Conservation (phyloP, 2,113 vertebrate genomes). For the Dunckerocampus dactyliophorus region DNA sequence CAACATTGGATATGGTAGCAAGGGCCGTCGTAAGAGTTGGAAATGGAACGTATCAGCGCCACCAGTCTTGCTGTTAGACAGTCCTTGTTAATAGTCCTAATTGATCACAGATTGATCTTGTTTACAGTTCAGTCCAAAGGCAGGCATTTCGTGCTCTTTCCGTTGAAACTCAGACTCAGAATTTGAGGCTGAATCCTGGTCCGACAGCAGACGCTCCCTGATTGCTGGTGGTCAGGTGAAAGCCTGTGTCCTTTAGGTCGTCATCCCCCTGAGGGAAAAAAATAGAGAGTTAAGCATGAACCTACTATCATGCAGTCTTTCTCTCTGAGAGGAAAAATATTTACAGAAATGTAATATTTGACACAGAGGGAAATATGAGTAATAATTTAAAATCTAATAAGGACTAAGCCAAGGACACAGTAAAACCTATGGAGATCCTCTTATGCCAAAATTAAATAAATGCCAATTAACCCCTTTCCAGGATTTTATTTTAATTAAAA, state of each 20-base stretch:
- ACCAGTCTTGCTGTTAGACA: conserved; percentile 53
- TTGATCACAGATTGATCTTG: conserved; percentile 28
- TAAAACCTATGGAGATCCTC: no score
- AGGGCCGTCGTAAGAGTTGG: background rate
- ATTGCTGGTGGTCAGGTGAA: conserved; percentile 93
- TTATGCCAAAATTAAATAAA: no score
- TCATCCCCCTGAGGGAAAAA: conserved; percentile 81
- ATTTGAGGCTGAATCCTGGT: conserved; percentile 96
- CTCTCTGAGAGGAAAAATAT: no score
- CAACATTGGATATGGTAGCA: conserved; percentile 10
- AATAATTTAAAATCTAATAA: no score
- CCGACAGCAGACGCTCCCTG: conserved; percentile 93
- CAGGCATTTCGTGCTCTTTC: background rate
- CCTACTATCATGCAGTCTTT: no score
- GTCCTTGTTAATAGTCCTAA: conserved; percentile 44
- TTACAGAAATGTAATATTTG: no score
- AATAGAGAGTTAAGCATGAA: background rate
- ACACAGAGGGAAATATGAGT: no score
- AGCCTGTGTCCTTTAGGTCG: conserved; percentile 91
- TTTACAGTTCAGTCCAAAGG: conserved; percentile 1
- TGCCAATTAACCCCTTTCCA: no score
- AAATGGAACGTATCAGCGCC: conserved; percentile 16
- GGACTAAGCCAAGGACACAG: no score
- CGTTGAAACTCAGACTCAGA: conserved; percentile 62
- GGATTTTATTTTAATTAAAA: no score